phyloP scores from a whole-genome alignment of 2,113 vertebrate genomes.

The Gracilinanus agilis region DNA sequence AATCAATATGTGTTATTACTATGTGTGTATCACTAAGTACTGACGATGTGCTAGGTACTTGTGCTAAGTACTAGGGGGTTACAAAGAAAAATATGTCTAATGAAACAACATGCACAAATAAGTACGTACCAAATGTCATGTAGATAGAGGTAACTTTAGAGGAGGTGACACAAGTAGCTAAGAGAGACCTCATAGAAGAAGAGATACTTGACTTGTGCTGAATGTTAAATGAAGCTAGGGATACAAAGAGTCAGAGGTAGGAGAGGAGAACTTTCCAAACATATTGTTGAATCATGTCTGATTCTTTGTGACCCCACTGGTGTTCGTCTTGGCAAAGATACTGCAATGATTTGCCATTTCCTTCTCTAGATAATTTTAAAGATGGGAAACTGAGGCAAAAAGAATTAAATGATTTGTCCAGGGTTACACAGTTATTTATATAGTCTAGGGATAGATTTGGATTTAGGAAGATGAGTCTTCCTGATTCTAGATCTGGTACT shows the following conservation, averaged over 20 bases:
- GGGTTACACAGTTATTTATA: no score
- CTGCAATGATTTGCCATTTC: no score
- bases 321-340: no score
- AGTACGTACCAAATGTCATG: background rate
- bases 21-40: background rate
- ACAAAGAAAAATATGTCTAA: background rate
- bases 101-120: background rate
- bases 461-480: no score
- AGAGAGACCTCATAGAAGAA: background rate
- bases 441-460: no score
- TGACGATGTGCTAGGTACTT: background rate
- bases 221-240: background rate
- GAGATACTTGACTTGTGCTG: background rate
- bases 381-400: no score
- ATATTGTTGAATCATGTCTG: no score
- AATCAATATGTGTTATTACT: no score
- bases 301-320: no score
- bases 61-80: background rate
- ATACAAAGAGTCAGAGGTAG: background rate
- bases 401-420: no score
- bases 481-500: no score
- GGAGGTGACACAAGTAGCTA: background rate
- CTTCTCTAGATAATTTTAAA: no score
- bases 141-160: background rate
- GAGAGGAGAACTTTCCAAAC: background rate